Base-by-base conservation (phyloP, 2,797 vertebrate species). In the Morelia viridis region DNA sequence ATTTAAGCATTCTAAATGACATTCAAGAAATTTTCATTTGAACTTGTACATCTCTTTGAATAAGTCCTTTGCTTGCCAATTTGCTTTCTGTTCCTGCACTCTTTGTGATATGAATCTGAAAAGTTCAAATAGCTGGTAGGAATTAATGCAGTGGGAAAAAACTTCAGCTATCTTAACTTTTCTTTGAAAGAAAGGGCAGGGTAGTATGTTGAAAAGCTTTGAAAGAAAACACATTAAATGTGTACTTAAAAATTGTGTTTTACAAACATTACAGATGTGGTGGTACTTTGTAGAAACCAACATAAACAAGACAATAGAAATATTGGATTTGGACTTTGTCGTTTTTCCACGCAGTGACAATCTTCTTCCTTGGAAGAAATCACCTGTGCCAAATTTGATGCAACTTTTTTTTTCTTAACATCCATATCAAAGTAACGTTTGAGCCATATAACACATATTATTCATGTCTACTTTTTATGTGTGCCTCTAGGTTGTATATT, bases 321-420 rank as follows among this genome's bases (percentile, higher is more conserved):
- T 56, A 1, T 26, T 64, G 3, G 26, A 64, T 64, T 64, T 64
- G 61, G 61, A 64, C 2, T 64, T 64, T 64, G 26, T 64, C 8
- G 8, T 62, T 62, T 28, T 26, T 64, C 60, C 22, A 90, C 46
- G 94, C 80, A 96, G 95, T 95, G 93, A 92, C 90, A 41, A 91
- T 92, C 53, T 80, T 87, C 90, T 64, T 94, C 41, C 41, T 41
- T 68, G 90, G 71, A 92, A 58, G 58, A 89, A 90, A 87, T 95
- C 41, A 93, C 93, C 62, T 92, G 46, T 89, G 92, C 58, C 89
- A 95, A 96, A 96, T 93, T 41, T 94, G 93, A 31, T 89, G 65
- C 91, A 96, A 94, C 86, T 93, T 95, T 94, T 95, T 94, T 94
- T 83, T 95, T 94, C 7, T 46, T n/a, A 94, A 94, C 92, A 93